A percentile compares a stretch with the other conserved stretches of the same genome.
These are phyloP conservation scores for Paguma larvata DNA, from an alignment of 2,797 vertebrate species.

Conservation along the genomic window DNA sequence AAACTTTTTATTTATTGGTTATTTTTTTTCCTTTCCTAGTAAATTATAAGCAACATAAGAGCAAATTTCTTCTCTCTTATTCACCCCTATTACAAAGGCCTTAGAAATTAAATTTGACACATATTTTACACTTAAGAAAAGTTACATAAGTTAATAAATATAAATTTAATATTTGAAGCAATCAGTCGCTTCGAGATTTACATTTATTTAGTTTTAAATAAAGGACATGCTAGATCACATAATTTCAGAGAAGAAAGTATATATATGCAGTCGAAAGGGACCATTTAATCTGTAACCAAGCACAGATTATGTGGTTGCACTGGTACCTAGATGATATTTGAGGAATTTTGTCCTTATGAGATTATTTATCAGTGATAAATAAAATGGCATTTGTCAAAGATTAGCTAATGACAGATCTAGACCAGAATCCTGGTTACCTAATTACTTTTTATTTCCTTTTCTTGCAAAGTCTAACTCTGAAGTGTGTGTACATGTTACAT, in stretches of 20 bases:
- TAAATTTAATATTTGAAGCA: background rate
- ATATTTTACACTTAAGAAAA: background rate
- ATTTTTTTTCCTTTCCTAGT: background rate
- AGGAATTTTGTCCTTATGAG: background rate
- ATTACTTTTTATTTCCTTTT: background rate
- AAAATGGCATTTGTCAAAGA: background rate
- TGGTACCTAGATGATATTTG: background rate
- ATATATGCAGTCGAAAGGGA: background rate
- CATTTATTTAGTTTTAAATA: background rate
- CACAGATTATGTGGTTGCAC: background rate
- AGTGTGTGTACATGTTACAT: background rate
- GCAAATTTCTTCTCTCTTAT: background rate
- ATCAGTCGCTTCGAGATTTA: background rate
- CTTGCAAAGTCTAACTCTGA: background rate
- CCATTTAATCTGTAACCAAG: background rate
- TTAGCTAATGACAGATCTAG: background rate
- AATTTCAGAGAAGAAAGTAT: background rate
- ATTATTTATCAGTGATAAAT: background rate
- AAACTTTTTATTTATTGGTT: background rate
- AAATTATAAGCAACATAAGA: background rate
- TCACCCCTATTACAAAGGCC: background rate
- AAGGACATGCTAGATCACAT: background rate
- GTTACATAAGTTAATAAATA: background rate
- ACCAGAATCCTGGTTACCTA: background rate
- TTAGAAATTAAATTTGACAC: background rate